Evolutionary conservation across 1,140 invertebrate species (phyloP), one percentile per base, ranked within the genome.

Genomic region (Pectinophora gossypiella): DNA sequence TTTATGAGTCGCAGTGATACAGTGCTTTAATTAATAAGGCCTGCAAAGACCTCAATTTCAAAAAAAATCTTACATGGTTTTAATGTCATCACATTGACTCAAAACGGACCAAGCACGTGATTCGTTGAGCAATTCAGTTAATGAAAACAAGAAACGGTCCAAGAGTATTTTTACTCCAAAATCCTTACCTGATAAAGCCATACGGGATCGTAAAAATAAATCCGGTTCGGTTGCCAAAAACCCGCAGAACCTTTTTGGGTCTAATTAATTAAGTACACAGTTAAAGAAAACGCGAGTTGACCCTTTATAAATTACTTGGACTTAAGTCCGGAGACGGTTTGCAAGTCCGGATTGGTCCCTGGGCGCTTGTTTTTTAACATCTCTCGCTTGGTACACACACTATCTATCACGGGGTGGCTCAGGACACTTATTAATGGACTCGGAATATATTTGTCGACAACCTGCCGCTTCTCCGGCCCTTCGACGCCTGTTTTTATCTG

Each of bases 401-500:
- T 67, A 74, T 74, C 66, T 69, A 76, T 74, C 68, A 74, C 61
- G 63, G 54, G 38, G 50, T 59, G 61, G 50, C 60, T 51, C 64
- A 59, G 56, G 70, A 72, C 75, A 66, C 61, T 59, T 74, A 72
- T 71, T 76, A 76, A 78, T 78, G 70, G 75, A 73, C 62, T 67
- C 64, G 61, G 72, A 73, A 78, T 75, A 74, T 68, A 72, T 76
- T 76, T 74, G 68, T 69, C 54, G 51, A 61, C 56, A 59, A 60
- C 56, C 51, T 56, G 59, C 47, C 54, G 51, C 45, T 32, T 32
- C 9, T 32, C 27, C 27, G 9, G 9, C 27, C 9, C 27, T 32
- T 32, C 27, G 27, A 32, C 27, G n/a, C 27, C 27, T 32, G n/a
- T n/a, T 32, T 32, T n/a, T 32, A 32, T 32, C 27, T 32, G 27